Base-by-base conservation (phyloP, 2,888 invertebrate genomes). In the Catocala nupta region DNA sequence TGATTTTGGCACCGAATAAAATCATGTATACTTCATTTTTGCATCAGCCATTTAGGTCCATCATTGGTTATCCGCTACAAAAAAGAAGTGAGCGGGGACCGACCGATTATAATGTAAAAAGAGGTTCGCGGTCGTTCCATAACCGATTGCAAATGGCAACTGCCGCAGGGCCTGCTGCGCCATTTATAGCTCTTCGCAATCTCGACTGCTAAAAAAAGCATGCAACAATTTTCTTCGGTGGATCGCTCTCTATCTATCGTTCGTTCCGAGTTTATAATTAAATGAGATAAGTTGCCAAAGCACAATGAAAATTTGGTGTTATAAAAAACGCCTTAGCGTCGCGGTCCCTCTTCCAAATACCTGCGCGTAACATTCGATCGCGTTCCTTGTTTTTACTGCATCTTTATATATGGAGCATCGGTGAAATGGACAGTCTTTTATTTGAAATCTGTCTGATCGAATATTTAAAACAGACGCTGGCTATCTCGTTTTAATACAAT, bases 71-170 rank as follows among this genome's bases (percentile, higher is more conserved):
- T 88, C 84, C 82, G 81, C 80, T 88, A 55, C 47, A 90, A 91
- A 91, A 92, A 90, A 87, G 81, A 81, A 89, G 84, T 82, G 84
- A 86, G 83, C 86, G 83, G 84, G 84, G 87, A 88, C 90, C 83
- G 84, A 86, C 88, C 90, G 93, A 92, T 93, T 93, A 92, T 92
- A 93, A 90, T 91, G 87, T 90, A 93, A 93, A 94, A 94, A 93
- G 90, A 91, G 89, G 88, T 91, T 87, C 88, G 90, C 87, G 87
- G 86, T 85, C 92, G 92, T 92, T 91, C 93, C 93, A 93, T 93
- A 93, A 93, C 90, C 88, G 93, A 91, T 93, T 92, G 93, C 92
- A 94, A 94, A 94, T 93, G 91, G 91, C 90, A 87, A 90, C 86
- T 84, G 93, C 93, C 93, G 90, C 89, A 84, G 91, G 91, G 88